Evolutionary conservation across 2,113 vertebrate genomes (phyloP).

Genomic region (Corythornis vintsioides): DNA sequence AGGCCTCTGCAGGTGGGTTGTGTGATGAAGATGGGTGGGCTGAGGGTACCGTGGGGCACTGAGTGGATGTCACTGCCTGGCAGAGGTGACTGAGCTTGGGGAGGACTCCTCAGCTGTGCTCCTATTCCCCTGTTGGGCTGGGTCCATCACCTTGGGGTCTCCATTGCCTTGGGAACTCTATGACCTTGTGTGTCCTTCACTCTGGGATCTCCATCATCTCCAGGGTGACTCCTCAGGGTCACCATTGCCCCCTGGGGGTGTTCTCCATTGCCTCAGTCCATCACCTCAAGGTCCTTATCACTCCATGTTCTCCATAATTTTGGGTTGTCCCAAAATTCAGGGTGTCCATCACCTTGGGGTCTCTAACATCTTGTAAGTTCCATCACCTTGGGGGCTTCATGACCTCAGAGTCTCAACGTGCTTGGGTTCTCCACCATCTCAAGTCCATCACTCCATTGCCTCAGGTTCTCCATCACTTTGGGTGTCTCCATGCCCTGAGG

Average conservation of each 20-base stretch:
- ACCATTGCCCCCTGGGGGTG: not conserved
- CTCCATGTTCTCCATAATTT: not conserved
- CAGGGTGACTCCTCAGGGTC: not conserved
- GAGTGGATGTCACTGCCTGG: not conserved
- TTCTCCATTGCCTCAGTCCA: not conserved
- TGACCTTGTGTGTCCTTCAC: not conserved
- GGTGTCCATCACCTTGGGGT: not conserved
- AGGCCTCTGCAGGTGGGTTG: conserved; percentile 31
- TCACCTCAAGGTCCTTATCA: not conserved
- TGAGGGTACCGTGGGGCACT: accelerated
- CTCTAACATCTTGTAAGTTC: no score
- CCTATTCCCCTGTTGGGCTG: not conserved
- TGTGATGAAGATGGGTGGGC: not conserved
- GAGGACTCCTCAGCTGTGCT: not conserved
- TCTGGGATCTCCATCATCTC: not conserved
- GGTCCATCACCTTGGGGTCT: not conserved
- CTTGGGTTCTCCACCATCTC: not conserved
- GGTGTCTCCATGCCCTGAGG: not conserved
- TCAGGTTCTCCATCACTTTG: not conserved
- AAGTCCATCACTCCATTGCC: not conserved
- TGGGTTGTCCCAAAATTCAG: not conserved
- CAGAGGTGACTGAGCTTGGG: not conserved
- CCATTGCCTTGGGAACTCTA: not conserved
- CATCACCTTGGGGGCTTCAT: not conserved
- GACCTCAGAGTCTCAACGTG: not conserved